Evolutionary conservation across 2,888 invertebrate genomes (phyloP), one percentile per base, ranked within the genome.

Genomic region (Ectemnius continuus): DNA sequence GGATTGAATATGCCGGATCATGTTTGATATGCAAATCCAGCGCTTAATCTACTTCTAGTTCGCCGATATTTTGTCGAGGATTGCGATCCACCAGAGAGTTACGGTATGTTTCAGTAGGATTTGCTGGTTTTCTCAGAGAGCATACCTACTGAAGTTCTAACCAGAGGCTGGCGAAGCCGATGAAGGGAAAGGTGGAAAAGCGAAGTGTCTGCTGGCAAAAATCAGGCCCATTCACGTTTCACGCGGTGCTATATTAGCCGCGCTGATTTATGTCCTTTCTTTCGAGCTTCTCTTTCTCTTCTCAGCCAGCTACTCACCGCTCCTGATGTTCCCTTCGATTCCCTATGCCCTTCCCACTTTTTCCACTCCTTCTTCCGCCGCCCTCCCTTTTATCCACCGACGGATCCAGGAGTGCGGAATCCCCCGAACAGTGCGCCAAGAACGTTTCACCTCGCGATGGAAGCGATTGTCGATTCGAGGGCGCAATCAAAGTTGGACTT

Each of bases 401-500:
- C 57, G 73, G 70, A 72, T 73, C 66, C 62, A 23, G 61, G 45
- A 73, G 71, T 69, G 65, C 65, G 75, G 62, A 73, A 69, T 69
- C 70, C 60, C 70, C 75, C 73, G 73, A 80, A 67, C 82, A 80
- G 75, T 1, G 75, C 78, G 79, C 73, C 81, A 76, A 76, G 69
- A 73, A 70, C 80, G 74, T 78, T 82, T 80, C 78, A 74, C 76
- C 79, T 72, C 64, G 78, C 76, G 80, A 82, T 82, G 78, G 80
- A 75, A 79, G 70, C 81, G 84, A 84, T 85, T 82, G 80, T 84
- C 82, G 84, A 85, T 80, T 75, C 77, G 80, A 75, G 73, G 80
- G 79, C 76, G 85, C 85, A 85, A 85, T 85, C 85, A 84, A 85
- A 85, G 82, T 84, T 84, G 78, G 83, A 82, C 80, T 85, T 85